Evolutionary conservation across 2,888 invertebrate genomes (phyloP), one percentile per base, ranked within the genome.

Genomic region (Diploptera punctata): DNA sequence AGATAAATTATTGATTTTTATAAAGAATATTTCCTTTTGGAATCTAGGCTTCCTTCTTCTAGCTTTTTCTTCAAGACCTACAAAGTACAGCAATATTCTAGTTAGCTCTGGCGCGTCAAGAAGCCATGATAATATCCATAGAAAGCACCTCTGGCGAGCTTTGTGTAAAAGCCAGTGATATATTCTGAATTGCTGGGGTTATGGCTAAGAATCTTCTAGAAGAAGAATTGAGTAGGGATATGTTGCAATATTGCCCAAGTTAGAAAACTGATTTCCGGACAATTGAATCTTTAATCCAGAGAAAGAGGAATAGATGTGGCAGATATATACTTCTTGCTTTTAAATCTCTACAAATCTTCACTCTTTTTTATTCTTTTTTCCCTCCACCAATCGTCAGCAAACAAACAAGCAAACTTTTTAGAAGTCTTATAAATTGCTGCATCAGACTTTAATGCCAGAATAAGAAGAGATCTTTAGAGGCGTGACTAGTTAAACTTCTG

Each of bases 271-370:
- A 65, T 65, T 65, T 65, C 44, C 47, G 47, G 29, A 44, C 38
- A 65, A 65, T 65, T 65, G 44, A 65, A 65, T 65, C 26, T 65
- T 65, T 65, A 47, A 65, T 65, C 65, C 47, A 7, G 38, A 24
- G 21, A 47, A 29, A 54, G 29, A 57, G n/a, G 24, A n/a, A n/a
- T 5, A 29, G 57, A 9, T 9, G 24, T 13, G 3, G 4, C 21
- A 47, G 47, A 29, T 9, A 57, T 19, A 57, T 29, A 19, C 26
- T 26, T 54, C 13, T 9, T 54, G 24, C 26, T 21, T 54, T 54
- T 54, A 54, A 54, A 26, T 54, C 65, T 38, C 61, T 61, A 65
- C 65, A 44, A 65, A 65, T 16, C 43, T 65, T 24, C 26, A 26
- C 10, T 33, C 33, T 33, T 33, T n/a, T n/a, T n/a, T n/a, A n/a